phyloP scores from a whole-genome alignment of 2,113 vertebrate genomes.

The Barnardius zonarius region DNA sequence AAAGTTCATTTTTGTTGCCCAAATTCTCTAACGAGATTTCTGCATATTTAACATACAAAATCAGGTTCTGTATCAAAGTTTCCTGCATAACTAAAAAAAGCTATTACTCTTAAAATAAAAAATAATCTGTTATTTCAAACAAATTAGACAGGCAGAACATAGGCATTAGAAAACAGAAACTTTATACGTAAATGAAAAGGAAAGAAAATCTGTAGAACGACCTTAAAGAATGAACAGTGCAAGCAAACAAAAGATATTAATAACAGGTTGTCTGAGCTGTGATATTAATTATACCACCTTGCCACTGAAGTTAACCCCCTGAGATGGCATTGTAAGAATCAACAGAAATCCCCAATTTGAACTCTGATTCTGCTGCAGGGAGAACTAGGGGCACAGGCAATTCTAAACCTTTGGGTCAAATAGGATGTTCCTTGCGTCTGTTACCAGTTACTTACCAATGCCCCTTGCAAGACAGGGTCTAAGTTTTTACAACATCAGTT shows the following conservation, averaged over 20 bases:
- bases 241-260: constrained; percentile 24
- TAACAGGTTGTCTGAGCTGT: neutral
- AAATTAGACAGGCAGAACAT: neutral
- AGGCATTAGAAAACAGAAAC: constrained; percentile 20
- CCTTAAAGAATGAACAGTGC: neutral
- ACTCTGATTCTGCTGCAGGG: neutral
- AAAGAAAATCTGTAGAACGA: neutral
- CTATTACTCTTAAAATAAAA: neutral
- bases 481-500: neutral
- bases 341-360: neutral
- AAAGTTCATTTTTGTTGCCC: neutral
- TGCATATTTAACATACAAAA: neutral
- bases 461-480: neutral
- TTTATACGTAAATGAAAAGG: neutral
- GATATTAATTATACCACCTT: neutral
- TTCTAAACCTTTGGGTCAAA: neutral
- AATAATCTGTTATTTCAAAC: neutral
- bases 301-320: neutral
- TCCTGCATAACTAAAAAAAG: neutral
- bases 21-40: neutral
- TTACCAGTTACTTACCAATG: constrained; percentile 4
- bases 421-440: accelerated
- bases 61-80: neutral
- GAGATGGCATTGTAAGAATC: neutral
- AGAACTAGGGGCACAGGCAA: accelerated